Conservation (phyloP, 2,113 vertebrate species). For the Pipa parva region DNA sequence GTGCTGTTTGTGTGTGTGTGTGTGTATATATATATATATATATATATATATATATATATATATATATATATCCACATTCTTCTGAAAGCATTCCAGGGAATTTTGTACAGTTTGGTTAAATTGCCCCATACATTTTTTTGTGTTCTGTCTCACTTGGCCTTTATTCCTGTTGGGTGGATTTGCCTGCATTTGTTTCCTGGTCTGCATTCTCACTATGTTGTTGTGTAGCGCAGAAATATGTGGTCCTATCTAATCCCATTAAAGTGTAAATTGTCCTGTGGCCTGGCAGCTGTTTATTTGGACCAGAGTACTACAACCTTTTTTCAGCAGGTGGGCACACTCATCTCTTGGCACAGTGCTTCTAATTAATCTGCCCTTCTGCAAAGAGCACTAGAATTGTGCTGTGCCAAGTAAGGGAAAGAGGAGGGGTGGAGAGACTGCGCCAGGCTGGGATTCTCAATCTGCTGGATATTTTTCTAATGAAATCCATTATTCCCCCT, state of each 20-base stretch:
- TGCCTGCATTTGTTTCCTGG: neutral
- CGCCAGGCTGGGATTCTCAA: neutral
- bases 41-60: no score
- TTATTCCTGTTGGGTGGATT: no score
- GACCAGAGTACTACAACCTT: slow-evolving; percentile 2
- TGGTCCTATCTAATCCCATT: neutral
- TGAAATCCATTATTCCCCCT: neutral
- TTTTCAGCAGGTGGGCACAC: neutral
- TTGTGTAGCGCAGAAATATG: neutral
- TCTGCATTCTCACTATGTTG: neutral
- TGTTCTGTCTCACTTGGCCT: no score
- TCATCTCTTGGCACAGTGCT: neutral
- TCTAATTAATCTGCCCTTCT: slow-evolving; percentile 36
- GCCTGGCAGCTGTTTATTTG: slow-evolving; percentile 32
- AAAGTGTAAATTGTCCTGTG: neutral
- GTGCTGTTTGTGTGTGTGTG: no score
- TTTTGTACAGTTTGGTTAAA: no score
- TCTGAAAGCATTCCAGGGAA: no score
- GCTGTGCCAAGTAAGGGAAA: slow-evolving; percentile 15
- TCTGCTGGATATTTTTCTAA: neutral
- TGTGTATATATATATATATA: no score
- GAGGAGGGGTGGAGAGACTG: neutral
- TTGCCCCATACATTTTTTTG: no score
- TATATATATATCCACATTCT: no score
- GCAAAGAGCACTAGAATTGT: neutral